These are phyloP conservation scores for Tipula confusa DNA, from an alignment of 2,888 invertebrate species.

Conservation along the genomic window DNA sequence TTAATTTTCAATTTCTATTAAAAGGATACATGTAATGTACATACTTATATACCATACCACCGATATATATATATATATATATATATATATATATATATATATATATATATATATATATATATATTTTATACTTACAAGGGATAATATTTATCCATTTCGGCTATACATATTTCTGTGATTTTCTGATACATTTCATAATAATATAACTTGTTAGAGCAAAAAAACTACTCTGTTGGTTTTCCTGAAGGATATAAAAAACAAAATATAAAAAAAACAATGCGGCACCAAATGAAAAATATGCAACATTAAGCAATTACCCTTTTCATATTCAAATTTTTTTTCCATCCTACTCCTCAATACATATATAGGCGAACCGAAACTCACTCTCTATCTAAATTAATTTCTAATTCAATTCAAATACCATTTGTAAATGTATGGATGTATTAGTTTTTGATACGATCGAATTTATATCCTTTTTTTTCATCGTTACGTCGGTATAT, in stretches of 20 bases:
- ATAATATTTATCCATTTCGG: not conserved
- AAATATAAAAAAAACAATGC: not conserved
- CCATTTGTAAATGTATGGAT: not conserved
- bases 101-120: not conserved
- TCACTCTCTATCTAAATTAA: constrained; percentile 1
- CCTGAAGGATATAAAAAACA: not conserved
- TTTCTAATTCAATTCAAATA: constrained; percentile 29
- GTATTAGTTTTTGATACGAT: not conserved
- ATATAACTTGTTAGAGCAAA: not conserved
- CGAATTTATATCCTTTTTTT: not conserved
- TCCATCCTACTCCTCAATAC: not conserved
- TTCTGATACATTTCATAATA: not conserved
- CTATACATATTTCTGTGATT: not conserved
- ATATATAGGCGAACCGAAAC: not conserved
- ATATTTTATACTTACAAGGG: not conserved
- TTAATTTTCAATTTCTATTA: constrained; percentile 25
- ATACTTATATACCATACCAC: too few species aligned
- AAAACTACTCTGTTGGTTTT: constrained; percentile 21
- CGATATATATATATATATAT: not conserved
- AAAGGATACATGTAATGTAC: not conserved
- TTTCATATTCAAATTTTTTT: constrained; percentile 20
- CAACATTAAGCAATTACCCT: constrained; percentile 30
- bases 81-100: not conserved
- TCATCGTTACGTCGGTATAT: too few species aligned
- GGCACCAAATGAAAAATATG: constrained; percentile 28